Base-by-base conservation (phyloP, 2,797 vertebrate species). In the Myotis pilosus region DNA sequence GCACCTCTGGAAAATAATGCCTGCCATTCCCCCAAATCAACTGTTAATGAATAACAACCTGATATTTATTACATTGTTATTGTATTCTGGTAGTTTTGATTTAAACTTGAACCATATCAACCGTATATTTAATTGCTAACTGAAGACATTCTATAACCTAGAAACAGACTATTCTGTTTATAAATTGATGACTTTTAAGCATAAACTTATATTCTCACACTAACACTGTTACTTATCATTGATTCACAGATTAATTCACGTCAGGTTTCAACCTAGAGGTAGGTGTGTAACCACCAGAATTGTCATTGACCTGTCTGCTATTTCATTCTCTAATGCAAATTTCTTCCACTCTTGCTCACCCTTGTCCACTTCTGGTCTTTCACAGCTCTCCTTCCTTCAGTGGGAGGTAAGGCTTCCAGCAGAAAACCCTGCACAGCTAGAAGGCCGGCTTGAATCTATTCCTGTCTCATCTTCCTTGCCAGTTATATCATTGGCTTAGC, bases 11-110 rank as follows among this genome's bases (percentile, higher is more conserved):
- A 92, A 94, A 95, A 93, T 25, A 93, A 81, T 33, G 53, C 4
- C 57, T 41, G 62, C 55, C 86, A 80, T 53, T 88, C 30, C 38
- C 47, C 33, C 74, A 86, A 80, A 82, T 92, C 75, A 94, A 87
- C 78, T 80, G 83, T 71, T 93, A 95, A 92, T 95, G 92, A 96
- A 66, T 72, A 91, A 87, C 76, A 94, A 75, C 57, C 76, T 92
- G 71, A 87, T 94, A 89, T 92, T 87, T 95, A 94, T 81, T 79
- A 66, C 64, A 82, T 30, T 66, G 55, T 93, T 81, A 89, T 83
- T 91, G 30, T 83, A 71, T 89, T 81, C 53, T 78, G 36, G 30
- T 89, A 82, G 68, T 10, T 64, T 94, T 95, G 76, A 95, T 92
- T 96, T 92, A 91, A 96, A 91, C n/a, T 81, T 91, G 57, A 89